Base-by-base conservation (phyloP, 2,113 vertebrate genomes). In the Raphicerus campestris region DNA sequence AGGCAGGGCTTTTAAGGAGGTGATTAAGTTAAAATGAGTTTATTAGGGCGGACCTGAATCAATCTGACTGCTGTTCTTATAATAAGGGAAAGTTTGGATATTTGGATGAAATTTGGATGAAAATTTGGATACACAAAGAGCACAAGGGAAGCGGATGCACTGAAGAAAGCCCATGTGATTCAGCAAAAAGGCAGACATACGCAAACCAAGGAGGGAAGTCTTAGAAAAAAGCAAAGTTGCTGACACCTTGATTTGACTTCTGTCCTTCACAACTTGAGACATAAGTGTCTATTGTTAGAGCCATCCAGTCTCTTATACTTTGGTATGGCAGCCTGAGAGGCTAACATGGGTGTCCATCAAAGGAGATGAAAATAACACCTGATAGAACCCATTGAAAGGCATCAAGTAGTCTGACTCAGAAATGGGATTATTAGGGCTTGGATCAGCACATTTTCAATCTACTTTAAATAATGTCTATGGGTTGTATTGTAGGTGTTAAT, bases 161-260 rank as follows among this genome's bases (percentile, higher is more conserved):
- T 49, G 9, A 58, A 8, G n/a, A 55, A 45, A 47, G 15, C 1
- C 10, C 10, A 8, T 2, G 28, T 11, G 35, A 32, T 6, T 3
- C 8, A 16, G 7, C 0, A 1, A 55, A 15, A 66, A 32, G 3
- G 6, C 0, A 6, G 15, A 2, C 49, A 7, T 53, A 7, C 35
- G 7, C 7, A 28, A 45, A 7, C 3, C 9, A 10, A 9, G 15
- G 42, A 78, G 32, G 28, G 13, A 84, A 35, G 22, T 2, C 35
- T 26, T 19, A 51, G 49, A 81, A 35, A 24, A 45, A 47, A 22
- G 56, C 2, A 16, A 78, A 24, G 11, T 42, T 39, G 20, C 47
- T 17, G 24, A 15, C 35, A 1, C 10, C 28, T 61, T 63, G 56
- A 20, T 16, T 55, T 61, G 3, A 55, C 30, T 60, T 84, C 58